Percentiles rank a stretch among this genome's conserved stretches.
Conservation (phyloP, 2,888 invertebrate species). For the Aphidoletes aphidimyza region DNA sequence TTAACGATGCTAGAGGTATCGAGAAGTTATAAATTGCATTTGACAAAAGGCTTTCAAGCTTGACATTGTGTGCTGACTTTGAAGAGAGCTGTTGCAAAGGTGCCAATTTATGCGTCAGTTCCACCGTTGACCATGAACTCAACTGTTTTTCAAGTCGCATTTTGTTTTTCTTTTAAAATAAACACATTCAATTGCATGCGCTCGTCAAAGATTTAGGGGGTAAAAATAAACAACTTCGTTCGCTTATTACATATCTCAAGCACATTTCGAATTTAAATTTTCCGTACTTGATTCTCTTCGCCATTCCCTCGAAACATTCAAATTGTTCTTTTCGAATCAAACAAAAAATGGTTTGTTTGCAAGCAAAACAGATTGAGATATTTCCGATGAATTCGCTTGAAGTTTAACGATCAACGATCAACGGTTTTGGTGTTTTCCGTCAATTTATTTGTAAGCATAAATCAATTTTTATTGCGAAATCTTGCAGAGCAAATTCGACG, state of each 20-base stretch:
- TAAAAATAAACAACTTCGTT: too few species aligned
- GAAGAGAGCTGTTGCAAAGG: neutral
- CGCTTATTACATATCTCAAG: too few species aligned
- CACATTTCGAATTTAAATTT: conserved; percentile 16
- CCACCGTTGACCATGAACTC: conserved; percentile 24
- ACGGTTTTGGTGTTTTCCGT: conserved; percentile 16
- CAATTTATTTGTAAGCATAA: conserved; percentile 23
- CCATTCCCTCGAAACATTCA: neutral
- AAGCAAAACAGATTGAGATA: neutral
- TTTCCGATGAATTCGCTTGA: neutral
- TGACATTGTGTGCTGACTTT: neutral
- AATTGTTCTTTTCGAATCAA: neutral
- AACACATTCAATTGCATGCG: neutral
- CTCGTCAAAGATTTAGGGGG: too few species aligned
- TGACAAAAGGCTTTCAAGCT: neutral
- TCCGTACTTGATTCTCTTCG: neutral
- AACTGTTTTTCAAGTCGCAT: too few species aligned
- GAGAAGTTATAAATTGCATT: neutral
- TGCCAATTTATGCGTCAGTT: conserved; percentile 1
- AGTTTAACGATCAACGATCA: neutral
- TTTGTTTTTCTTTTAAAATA: neutral
- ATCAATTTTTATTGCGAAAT: conserved; percentile 1
- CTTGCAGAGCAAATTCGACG: conserved; percentile 4
- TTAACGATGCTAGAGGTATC: neutral
- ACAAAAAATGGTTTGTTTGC: neutral